Percentiles rank a stretch among this genome's conserved stretches.
Conservation (phyloP, 2,888 invertebrate species). For the Amitus sp. region DNA sequence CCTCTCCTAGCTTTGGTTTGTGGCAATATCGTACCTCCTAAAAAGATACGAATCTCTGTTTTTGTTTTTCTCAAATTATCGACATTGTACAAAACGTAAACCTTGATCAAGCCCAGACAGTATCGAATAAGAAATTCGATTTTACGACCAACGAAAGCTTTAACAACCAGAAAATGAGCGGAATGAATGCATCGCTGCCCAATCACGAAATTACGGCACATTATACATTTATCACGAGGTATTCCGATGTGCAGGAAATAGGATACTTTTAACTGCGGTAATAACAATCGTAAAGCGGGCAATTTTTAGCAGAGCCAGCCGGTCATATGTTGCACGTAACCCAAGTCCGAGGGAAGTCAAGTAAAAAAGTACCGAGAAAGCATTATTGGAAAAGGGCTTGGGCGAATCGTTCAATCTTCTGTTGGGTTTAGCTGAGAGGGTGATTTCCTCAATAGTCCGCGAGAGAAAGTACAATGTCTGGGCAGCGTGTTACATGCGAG, state of each 20-base stretch:
- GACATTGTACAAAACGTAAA: slow-evolving; percentile 12
- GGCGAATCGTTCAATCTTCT: not conserved
- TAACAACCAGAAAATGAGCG: not conserved
- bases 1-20: too few species aligned
- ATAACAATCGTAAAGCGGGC: slow-evolving; percentile 2
- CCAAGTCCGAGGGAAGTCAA: not conserved
- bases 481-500: slow-evolving; percentile 56
- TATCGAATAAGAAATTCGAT: not conserved
- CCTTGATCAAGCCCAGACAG: not conserved
- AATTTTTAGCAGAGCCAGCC: not conserved
- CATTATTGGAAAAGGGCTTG: slow-evolving; percentile 12
- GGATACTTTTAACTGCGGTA: not conserved
- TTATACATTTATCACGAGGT: slow-evolving; percentile 6
- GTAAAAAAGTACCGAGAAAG: slow-evolving; percentile 1
- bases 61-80: slow-evolving; percentile 14
- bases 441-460: slow-evolving; percentile 1
- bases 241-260: not conserved
- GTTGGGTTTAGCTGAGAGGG: slow-evolving; percentile 4
- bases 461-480: slow-evolving; percentile 45
- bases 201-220: slow-evolving; percentile 7
- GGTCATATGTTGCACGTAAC: not conserved
- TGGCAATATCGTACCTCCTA: too few species aligned
- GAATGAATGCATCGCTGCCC: not conserved
- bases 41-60: too few species aligned
- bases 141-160: not conserved